phyloP scores from a whole-genome alignment of 1,140 invertebrate species.

The Hermetia illucens region DNA sequence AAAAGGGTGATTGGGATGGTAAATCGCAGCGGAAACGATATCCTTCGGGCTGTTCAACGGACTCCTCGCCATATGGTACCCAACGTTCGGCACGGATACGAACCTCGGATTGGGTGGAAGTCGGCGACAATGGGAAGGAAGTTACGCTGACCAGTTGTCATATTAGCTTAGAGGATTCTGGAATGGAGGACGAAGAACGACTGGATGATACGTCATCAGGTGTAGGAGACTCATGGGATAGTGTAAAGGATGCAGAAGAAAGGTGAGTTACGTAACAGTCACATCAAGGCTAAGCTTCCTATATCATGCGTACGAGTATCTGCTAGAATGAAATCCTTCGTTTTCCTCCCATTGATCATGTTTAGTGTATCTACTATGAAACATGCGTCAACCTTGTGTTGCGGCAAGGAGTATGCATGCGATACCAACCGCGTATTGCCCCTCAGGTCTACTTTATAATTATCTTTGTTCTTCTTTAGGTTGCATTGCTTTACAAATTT shows the following conservation, averaged over 20 bases:
- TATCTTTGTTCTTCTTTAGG: too few relatives aligned
- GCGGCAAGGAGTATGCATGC: too few relatives aligned
- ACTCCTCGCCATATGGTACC: constrained; percentile 28
- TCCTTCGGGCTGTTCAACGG: constrained; percentile 28
- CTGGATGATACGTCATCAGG: constrained; percentile 25
- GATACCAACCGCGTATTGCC: too few relatives aligned
- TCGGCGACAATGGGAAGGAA: constrained; percentile 28
- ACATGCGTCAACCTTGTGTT: too few relatives aligned
- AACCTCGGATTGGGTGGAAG: constrained; percentile 29
- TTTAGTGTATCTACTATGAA: too few relatives aligned
- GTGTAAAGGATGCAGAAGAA: constrained; percentile 28
- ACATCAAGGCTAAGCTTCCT: too few relatives aligned
- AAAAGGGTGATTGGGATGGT: too few relatives aligned
- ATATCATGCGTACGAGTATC: too few relatives aligned
- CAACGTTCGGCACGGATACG: constrained; percentile 27
- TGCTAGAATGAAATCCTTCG: too few relatives aligned
- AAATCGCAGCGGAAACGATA: constrained; percentile 19
- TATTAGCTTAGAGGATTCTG: constrained; percentile 29
- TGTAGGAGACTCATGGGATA: constrained; percentile 31
- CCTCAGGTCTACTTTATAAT: too few relatives aligned
- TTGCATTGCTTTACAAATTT: too few relatives aligned
- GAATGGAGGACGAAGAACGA: constrained; percentile 29
- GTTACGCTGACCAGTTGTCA: constrained; percentile 27
- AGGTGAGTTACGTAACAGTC: constrained; percentile 8
- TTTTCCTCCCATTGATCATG: too few relatives aligned